These are phyloP conservation scores for Saguinus midas DNA, from an alignment of 2,113 vertebrate genomes.

Conservation along the genomic window DNA sequence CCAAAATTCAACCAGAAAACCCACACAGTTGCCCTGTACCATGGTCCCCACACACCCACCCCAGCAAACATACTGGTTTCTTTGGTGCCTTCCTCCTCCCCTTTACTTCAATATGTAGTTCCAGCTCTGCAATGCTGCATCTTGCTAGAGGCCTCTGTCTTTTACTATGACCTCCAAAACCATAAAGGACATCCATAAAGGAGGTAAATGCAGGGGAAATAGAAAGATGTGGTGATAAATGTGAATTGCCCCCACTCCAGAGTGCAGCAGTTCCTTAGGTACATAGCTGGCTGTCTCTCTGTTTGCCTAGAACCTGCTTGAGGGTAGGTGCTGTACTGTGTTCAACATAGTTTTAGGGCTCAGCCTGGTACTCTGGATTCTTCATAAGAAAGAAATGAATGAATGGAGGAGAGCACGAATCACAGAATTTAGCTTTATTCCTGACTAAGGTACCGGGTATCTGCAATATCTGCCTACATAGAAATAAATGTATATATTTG, in stretches of 20 bases:
- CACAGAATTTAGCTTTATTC: background rate
- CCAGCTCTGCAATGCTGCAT: background rate
- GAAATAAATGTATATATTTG: background rate
- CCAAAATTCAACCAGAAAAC: background rate
- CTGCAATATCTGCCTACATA: background rate
- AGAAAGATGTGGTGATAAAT: background rate
- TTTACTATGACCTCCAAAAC: background rate
- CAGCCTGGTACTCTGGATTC: too few relatives aligned
- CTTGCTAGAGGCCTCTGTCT: background rate
- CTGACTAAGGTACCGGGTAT: background rate
- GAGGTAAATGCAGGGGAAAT: background rate
- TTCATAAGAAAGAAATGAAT: background rate
- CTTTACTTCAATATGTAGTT: background rate
- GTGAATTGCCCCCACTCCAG: background rate
- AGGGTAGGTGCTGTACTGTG: background rate
- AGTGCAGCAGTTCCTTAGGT: background rate
- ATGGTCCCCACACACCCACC: fast-evolving
- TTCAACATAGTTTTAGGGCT: background rate
- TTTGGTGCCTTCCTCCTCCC: too few relatives aligned
- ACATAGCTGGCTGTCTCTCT: background rate
- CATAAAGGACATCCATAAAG: background rate
- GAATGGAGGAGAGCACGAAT: background rate
- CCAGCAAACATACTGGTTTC: background rate
- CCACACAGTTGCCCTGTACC: fast-evolving
- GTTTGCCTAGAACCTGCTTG: background rate